Conservation (phyloP, 53 echinoderm and acorn worm genomes). For the Holothuria scabra region DNA sequence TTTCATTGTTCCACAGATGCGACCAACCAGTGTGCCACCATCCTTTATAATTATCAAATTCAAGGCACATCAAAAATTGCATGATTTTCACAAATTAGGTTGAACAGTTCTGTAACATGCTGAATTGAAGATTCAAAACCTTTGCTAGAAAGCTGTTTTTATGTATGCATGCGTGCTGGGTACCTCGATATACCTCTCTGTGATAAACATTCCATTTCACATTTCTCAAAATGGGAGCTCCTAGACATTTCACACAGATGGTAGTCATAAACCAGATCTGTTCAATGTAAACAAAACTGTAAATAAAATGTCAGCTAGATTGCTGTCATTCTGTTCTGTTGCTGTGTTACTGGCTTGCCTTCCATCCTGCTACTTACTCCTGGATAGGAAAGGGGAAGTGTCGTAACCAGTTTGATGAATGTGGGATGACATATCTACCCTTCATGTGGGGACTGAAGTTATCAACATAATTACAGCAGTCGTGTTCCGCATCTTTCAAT, state of each 20-base stretch:
- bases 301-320: slow-evolving; percentile 26
- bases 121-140: no score
- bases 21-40: no score
- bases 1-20: no score
- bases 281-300: slow-evolving; percentile 30
- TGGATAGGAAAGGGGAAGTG: not conserved
- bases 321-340: not conserved
- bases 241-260: slow-evolving; percentile 16
- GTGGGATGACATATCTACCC: not conserved
- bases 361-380: not conserved
- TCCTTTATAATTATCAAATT: not conserved
- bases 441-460: slow-evolving; percentile 6
- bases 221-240: slow-evolving; percentile 16
- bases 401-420: not conserved
- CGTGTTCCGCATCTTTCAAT: not conserved
- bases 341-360: no score
- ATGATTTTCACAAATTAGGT: not conserved
- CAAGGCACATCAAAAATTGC: not conserved
- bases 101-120: not conserved
- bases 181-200: no score
- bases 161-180: no score
- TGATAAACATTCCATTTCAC: slow-evolving; percentile 19
- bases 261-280: slow-evolving; percentile 2
- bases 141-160: no score
- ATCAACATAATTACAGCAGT: slow-evolving; percentile 38